Conservation (phyloP, 92 coral and sea anemone species). For the Scolanthus callimorphus region DNA sequence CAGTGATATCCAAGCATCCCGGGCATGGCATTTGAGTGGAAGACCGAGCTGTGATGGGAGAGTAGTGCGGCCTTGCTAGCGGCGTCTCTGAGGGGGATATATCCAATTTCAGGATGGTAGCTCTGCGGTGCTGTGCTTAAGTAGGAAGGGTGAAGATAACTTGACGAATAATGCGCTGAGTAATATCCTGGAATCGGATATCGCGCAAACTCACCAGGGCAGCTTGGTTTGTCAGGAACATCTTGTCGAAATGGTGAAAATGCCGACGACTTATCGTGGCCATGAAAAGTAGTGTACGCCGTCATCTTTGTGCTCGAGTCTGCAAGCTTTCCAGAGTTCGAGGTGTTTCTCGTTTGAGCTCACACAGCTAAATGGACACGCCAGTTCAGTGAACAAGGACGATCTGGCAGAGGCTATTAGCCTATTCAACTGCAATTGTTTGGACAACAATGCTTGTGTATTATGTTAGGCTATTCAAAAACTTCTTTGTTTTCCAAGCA, state of each 20-base stretch:
- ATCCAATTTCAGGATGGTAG: neutral
- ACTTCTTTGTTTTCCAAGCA: neutral
- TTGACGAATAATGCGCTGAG: neutral
- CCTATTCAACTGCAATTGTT: conserved; percentile 3
- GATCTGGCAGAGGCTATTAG: neutral
- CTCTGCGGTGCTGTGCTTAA: neutral
- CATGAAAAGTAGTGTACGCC: neutral
- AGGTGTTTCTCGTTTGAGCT: too few relatives aligned
- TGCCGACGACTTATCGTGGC: conserved; percentile 17
- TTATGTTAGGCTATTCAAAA: neutral
- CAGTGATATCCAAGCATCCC: conserved; percentile 9
- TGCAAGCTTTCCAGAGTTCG: too few relatives aligned
- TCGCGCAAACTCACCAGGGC: too few relatives aligned
- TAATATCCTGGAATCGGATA: neutral
- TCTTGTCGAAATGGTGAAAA: conserved; percentile 16
- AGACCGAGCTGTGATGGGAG: neutral
- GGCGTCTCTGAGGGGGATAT: conserved; percentile 6
- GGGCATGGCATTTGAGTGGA: neutral
- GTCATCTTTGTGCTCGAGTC: conserved; percentile 7
- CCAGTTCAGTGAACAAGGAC: neutral
- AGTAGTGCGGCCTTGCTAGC: conserved; percentile 2
- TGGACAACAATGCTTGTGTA: neutral
- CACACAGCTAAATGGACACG: neutral
- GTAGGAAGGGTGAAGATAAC: neutral
- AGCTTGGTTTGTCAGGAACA: too few relatives aligned